These are phyloP conservation scores for Peromyscus polionotus DNA, from an alignment of 2,113 vertebrate genomes.

Conservation along the genomic window DNA sequence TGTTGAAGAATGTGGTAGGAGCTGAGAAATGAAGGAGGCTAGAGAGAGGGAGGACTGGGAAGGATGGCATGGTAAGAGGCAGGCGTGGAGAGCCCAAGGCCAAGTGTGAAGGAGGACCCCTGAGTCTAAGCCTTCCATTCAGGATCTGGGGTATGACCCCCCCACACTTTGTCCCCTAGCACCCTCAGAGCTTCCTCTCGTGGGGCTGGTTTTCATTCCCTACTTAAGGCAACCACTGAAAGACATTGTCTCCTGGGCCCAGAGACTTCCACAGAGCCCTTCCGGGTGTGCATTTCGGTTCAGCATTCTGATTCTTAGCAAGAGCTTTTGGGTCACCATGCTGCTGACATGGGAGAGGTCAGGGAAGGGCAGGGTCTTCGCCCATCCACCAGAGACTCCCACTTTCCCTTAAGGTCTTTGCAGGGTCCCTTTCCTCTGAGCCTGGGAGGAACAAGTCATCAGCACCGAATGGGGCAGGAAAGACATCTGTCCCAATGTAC, in stretches of 20 bases:
- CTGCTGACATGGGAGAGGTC: neutral
- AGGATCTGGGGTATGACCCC: no score
- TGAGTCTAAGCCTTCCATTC: neutral
- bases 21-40: constrained; percentile 65
- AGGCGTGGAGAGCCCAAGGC: neutral
- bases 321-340: neutral
- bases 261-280: neutral
- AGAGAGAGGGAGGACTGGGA: neutral
- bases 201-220: no score
- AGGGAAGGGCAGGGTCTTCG: neutral
- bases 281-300: neutral
- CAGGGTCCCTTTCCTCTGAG: neutral
- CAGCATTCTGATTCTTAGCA: neutral
- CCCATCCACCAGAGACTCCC: neutral
- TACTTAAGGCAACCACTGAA: neutral
- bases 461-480: neutral
- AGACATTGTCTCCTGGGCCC: neutral
- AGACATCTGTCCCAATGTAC: neutral
- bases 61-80: neutral
- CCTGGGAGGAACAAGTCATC: neutral
- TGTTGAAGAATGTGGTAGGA: constrained; percentile 81
- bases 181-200: neutral
- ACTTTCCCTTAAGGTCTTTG: accelerated
- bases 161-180: accelerated
- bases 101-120: neutral